Conservation (phyloP, 2,888 invertebrate species). For the Meliscaeva auricollis region DNA sequence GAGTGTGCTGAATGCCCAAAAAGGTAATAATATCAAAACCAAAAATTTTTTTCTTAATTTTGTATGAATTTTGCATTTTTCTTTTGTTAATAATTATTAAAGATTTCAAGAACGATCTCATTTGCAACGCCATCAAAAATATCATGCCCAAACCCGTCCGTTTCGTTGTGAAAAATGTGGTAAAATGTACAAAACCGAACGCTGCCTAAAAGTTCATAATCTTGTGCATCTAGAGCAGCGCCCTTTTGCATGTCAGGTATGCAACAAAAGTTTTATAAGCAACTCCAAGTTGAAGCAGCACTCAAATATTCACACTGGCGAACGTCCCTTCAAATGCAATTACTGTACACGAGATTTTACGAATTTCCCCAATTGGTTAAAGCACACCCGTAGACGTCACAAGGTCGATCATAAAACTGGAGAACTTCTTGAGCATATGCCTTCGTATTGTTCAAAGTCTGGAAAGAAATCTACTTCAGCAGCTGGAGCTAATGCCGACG, state of each 20-base stretch:
- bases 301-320: conserved; percentile 86
- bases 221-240: conserved; percentile 85
- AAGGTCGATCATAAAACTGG: conserved; percentile 84
- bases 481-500: conserved; percentile 57
- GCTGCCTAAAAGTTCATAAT: conserved; percentile 86
- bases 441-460: conserved; percentile 81
- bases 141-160: conserved; percentile 83
- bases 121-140: conserved; percentile 83
- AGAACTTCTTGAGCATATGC: conserved; percentile 83
- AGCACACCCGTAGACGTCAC: conserved; percentile 86
- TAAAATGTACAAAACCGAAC: conserved; percentile 85
- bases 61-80: conserved; percentile 19
- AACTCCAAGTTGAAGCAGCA: conserved; percentile 87
- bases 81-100: background rate
- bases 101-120: conserved; percentile 84
- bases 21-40: conserved; percentile 75
- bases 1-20: conserved; percentile 84
- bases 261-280: conserved; percentile 86
- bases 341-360: conserved; percentile 86
- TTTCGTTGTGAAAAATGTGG: conserved; percentile 84
- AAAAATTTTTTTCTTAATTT: conserved; percentile 1
- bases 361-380: conserved; percentile 87
- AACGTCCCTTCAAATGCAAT: conserved; percentile 86
- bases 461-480: conserved; percentile 81
- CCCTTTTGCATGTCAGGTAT: conserved; percentile 85